Evolutionary conservation across 1,140 invertebrate genomes (phyloP), one percentile per base, ranked within the genome.

Genomic region (Euborellia annulipes): DNA sequence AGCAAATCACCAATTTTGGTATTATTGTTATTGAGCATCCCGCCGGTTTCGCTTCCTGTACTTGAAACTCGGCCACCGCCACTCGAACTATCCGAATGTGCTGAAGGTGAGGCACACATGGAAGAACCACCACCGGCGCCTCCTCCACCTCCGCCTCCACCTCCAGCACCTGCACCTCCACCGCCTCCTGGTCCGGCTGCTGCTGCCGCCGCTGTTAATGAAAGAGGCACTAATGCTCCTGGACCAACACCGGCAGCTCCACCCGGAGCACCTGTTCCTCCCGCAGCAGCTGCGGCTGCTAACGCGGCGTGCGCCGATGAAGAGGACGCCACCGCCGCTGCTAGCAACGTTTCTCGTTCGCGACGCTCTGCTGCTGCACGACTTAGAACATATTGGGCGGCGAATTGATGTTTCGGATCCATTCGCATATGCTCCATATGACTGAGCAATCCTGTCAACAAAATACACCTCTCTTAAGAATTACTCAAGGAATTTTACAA

Each of bases 351-450:
- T 59, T 91, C 87, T 23, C 87, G 67, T 59, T 91, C 86, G 49
- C 87, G 69, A 54, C 86, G 72, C 56, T 91, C 87, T 18, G 87
- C 88, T 4, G 88, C 88, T 7, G 87, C 88, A 54, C 87, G 68
- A 49, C 85, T 89, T 42, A 92, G 70, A 17, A 92, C 86, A 61
- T 91, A 91, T 60, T 93, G 88, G 19, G 89, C 88, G 23, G 88
- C 88, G 59, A 92, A 92, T 61, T 92, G 88, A 72, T 92, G 88
- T 65, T 92, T 93, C 2, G 88, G 87, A 65, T 93, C 88, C 86
- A 91, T 92, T 56, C 88, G 75, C 89, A 92, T 92, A 58, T 91
- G 86, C 59, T 93, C 89, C 88, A 93, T 92, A 61, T 93, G 89
- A 49, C 81, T 84, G 43, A 93, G 70, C 19, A 93, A 70, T 61